Evolutionary conservation across 1,140 invertebrate species (phyloP).

Genomic region (Apis cerana): DNA sequence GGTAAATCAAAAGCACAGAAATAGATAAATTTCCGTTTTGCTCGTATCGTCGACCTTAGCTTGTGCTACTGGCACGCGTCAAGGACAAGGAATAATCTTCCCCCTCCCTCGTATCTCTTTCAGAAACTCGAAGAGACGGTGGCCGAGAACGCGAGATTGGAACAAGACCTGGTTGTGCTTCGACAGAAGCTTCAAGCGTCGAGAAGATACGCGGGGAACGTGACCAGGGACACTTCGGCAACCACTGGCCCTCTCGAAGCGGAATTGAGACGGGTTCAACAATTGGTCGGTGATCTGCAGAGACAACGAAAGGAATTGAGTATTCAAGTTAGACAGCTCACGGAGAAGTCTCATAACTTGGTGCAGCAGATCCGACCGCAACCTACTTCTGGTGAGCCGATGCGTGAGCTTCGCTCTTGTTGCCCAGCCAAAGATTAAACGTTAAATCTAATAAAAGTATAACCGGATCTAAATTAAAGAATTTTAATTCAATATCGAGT

Average conservation of each 20-base stretch:
- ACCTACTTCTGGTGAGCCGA: slow-evolving; percentile 65
- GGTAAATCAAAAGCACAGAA: slow-evolving; percentile 67
- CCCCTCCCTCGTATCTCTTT: slow-evolving; percentile 43
- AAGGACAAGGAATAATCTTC: not conserved
- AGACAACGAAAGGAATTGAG: slow-evolving; percentile 91
- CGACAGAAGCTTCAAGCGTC: slow-evolving; percentile 91
- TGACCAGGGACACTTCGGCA: slow-evolving; percentile 77
- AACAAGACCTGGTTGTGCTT: slow-evolving; percentile 92
- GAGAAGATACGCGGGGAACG: slow-evolving; percentile 71
- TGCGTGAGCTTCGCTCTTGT: not conserved
- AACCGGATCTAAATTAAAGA: no score
- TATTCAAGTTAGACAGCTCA: slow-evolving; percentile 90
- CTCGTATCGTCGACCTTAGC: slow-evolving; percentile 26
- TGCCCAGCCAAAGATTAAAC: not conserved
- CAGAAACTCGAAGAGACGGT: slow-evolving; percentile 95
- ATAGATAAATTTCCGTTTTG: slow-evolving; percentile 43
- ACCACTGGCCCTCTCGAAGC: slow-evolving; percentile 87
- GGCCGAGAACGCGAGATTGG: slow-evolving; percentile 92
- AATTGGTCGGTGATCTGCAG: slow-evolving; percentile 91
- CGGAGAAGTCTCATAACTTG: slow-evolving; percentile 86
- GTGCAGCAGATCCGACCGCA: slow-evolving; percentile 81
- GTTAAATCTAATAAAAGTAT: no score
- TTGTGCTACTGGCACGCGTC: not conserved
- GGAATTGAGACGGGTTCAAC: slow-evolving; percentile 91
- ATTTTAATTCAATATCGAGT: no score